Evolutionary conservation across 2,888 invertebrate species (phyloP), one percentile per base, ranked within the genome.

Genomic region (Drosophila kambysellisi): DNA sequence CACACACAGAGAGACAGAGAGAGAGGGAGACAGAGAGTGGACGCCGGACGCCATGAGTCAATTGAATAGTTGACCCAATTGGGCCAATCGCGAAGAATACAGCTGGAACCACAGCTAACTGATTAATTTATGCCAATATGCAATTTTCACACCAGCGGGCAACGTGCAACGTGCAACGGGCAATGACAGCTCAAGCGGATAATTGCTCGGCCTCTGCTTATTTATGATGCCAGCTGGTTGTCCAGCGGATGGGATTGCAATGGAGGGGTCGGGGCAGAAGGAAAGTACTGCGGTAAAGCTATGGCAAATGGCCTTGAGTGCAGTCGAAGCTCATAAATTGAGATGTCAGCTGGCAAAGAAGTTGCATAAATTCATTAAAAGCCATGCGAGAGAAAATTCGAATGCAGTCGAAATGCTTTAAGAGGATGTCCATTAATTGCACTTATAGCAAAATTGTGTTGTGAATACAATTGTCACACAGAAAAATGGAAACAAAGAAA

Each of bases 51-150:
- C 62, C 60, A 20, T 52, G 70, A 71, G 50, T 58, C 74, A 62
- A 65, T 74, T 73, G 73, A 71, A 61, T 83, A 75, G 74, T 69
- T 64, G 67, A 61, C 50, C 73, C 59, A 66, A 74, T 74, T 69
- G 59, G 61, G 72, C 75, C 86, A 86, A 86, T 83, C 86, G 84
- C 60, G 46, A 2, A 1, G 15, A 46, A 69, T 70, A 61, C 80
- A 84, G 77, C 74, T 74, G 87, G 37, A 43, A 46, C 32, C 51
- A 61, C 65, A 69, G 68, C 78, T 70, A 73, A 59, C 85, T 87
- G 85, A 85, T 85, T 85, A 85, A 85, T 85, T 85, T 85, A 88
- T 85, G 82, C 85, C 85, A 88, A 84, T 85, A 85, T 85, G 85
- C 85, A 85, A 85, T 85, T 87, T 85, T 85, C 85, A 88, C 85